A percentile compares a stretch with the other conserved stretches of the same genome.
Evolutionary conservation across 1,140 invertebrate genomes (phyloP).

Genomic region (Saxidomus purpurata): DNA sequence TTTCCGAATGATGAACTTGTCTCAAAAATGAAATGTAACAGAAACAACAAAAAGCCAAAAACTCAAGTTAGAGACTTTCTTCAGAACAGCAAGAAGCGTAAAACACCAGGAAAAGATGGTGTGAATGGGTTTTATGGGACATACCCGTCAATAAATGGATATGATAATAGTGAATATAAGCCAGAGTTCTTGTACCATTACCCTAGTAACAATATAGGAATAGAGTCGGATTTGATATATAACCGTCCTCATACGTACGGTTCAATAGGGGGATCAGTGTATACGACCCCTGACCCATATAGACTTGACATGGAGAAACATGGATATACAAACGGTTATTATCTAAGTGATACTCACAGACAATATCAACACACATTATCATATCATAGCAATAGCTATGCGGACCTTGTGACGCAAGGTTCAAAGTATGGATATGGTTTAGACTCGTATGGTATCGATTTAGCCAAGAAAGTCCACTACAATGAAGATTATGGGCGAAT

Average conservation of each 20-base stretch:
- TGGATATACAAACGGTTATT: constrained; percentile 83
- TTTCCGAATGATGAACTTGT: constrained; percentile 81
- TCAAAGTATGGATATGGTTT: constrained; percentile 84
- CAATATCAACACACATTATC: constrained; percentile 83
- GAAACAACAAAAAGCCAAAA: constrained; percentile 93
- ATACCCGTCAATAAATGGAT: constrained; percentile 83
- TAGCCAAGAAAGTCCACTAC: constrained; percentile 83
- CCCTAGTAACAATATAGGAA: constrained; percentile 78
- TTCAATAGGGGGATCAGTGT: constrained; percentile 76
- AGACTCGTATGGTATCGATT: constrained; percentile 83
- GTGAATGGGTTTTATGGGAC: constrained; percentile 85
- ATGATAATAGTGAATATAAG: constrained; percentile 82
- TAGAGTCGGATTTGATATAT: constrained; percentile 81
- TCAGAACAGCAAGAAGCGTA: constrained; percentile 96
- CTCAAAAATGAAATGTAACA: constrained; percentile 78
- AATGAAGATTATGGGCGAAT: constrained; percentile 77
- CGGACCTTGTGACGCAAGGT: constrained; percentile 80
- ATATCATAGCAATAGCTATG: constrained; percentile 82
- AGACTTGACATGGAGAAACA: constrained; percentile 84
- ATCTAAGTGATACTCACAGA: constrained; percentile 79
- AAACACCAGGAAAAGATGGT: constrained; percentile 86
- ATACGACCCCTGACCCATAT: constrained; percentile 80
- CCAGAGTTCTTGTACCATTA: constrained; percentile 83
- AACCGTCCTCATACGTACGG: constrained; percentile 82
- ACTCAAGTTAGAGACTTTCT: constrained; percentile 97